Evolutionary conservation across 2,888 invertebrate genomes (phyloP).

Genomic region (Atrina japonica): DNA sequence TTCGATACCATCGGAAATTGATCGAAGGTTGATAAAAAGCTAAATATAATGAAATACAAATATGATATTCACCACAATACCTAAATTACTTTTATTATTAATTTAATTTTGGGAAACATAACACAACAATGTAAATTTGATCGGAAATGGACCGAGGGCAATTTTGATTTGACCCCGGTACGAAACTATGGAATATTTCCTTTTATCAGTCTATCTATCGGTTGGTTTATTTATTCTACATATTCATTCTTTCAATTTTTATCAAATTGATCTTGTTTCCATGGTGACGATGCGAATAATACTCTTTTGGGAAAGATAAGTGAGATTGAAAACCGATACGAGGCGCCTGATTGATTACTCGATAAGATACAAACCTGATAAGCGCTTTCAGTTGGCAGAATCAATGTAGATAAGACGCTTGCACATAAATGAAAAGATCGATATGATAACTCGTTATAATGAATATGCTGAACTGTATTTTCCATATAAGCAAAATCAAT

Average conservation of each 20-base stretch:
- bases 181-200: slow-evolving; percentile 11
- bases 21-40: background rate
- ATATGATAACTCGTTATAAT: slow-evolving; percentile 37
- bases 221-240: slow-evolving; percentile 35
- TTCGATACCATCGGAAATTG: too few species aligned
- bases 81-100: slow-evolving; percentile 18
- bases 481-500: slow-evolving; percentile 44
- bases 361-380: slow-evolving; percentile 46
- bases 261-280: slow-evolving; percentile 42
- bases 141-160: slow-evolving; percentile 12
- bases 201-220: slow-evolving; percentile 19
- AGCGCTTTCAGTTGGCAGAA: slow-evolving; percentile 43
- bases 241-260: slow-evolving; percentile 37
- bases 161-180: slow-evolving; percentile 10
- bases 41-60: background rate
- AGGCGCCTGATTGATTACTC: slow-evolving; percentile 48
- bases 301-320: slow-evolving; percentile 47
- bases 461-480: slow-evolving; percentile 33
- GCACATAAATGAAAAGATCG: slow-evolving; percentile 46
- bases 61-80: background rate
- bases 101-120: slow-evolving; percentile 16
- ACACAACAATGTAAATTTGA: slow-evolving; percentile 9
- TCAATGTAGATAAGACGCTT: slow-evolving; percentile 43
- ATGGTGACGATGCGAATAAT: slow-evolving; percentile 45
- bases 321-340: slow-evolving; percentile 39